A percentile compares a stretch with the other conserved stretches of the same genome.
These are phyloP conservation scores for Ichneumoninae sp. DNA, from an alignment of 2,888 invertebrate genomes.

Conservation along the genomic window DNA sequence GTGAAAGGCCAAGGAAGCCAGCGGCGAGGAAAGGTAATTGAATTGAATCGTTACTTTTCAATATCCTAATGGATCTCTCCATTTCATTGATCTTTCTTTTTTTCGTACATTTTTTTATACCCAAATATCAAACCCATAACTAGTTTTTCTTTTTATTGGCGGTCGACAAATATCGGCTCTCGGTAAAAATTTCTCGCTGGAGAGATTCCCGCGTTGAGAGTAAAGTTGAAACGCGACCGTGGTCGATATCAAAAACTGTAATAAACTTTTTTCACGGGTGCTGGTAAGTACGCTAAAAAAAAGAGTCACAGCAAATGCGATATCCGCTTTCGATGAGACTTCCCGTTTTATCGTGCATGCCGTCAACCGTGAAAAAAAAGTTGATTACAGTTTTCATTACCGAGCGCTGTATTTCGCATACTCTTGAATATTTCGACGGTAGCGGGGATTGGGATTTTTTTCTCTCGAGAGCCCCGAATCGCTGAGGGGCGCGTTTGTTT, in stretches of 20 bases:
- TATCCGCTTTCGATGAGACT: not conserved
- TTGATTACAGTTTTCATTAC: not conserved
- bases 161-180: not conserved
- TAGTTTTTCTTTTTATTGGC: not conserved
- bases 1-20: constrained; percentile 44
- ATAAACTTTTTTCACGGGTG: not conserved
- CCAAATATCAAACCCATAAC: not conserved
- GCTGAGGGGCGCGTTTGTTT: not conserved
- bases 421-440: not conserved
- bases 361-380: not conserved
- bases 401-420: not conserved
- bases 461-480: not conserved
- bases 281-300: not conserved
- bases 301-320: not conserved
- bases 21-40: not conserved
- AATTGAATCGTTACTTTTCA: not conserved
- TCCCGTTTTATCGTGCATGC: not conserved
- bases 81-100: not conserved
- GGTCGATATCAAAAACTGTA: not conserved
- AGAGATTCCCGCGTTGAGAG: not conserved
- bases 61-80: not conserved
- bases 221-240: not conserved
- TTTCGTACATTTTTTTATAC: not conserved
- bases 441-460: not conserved
- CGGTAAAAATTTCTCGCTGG: not conserved